Evolutionary conservation across 2,888 invertebrate genomes (phyloP).

Genomic region (Athetis lepigone): DNA sequence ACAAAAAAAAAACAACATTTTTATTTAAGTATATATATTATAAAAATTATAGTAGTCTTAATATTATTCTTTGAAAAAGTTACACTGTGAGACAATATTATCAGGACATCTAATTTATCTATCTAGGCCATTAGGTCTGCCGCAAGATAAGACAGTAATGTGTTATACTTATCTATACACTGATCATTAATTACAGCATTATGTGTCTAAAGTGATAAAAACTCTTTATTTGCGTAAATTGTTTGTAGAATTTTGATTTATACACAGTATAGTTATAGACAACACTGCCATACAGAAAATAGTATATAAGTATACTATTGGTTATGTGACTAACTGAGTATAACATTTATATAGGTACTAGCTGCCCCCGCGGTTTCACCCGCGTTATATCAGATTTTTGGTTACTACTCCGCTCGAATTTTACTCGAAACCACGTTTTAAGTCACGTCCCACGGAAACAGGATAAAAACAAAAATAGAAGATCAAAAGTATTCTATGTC

Average conservation of each 20-base stretch:
- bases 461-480: too few species aligned
- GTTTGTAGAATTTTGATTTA: not conserved
- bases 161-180: constrained; percentile 24
- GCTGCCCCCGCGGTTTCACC: too few species aligned
- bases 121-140: constrained; percentile 20
- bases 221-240: not conserved
- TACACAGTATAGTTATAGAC: not conserved
- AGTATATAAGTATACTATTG: not conserved
- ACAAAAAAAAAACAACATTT: too few species aligned
- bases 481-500: too few species aligned
- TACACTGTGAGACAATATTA: constrained; percentile 6
- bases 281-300: not conserved
- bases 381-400: too few species aligned
- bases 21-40: too few species aligned
- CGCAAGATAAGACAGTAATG: constrained; percentile 7
- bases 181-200: constrained; percentile 14
- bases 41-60: too few species aligned
- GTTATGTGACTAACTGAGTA: too few species aligned
- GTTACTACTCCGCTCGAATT: too few species aligned
- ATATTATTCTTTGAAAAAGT: not conserved
- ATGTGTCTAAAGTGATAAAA: not conserved
- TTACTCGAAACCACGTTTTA: too few species aligned
- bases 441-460: too few species aligned
- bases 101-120: constrained; percentile 31
- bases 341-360: too few species aligned